Base-by-base conservation (phyloP, 2,113 vertebrate species). In the Lucifuga dentata region DNA sequence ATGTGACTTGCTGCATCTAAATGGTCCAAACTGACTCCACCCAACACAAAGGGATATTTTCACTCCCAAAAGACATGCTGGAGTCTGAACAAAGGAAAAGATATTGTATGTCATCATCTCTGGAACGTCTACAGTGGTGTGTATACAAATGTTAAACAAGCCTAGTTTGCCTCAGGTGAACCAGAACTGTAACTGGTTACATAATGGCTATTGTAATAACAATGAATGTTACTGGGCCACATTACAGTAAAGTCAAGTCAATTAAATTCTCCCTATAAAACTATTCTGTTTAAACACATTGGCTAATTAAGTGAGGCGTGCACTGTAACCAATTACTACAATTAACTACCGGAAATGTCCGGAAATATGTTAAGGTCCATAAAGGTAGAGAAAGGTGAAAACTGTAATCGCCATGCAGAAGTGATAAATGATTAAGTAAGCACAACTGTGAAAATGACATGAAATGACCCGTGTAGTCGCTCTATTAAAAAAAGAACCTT, bases 171-270 rank as follows among this genome's bases (percentile, higher is more conserved):
- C 65, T 67, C 63, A 40, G 83, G 68, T 72, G 68, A 26, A 64
- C 35, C 36, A 5, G 44, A 16, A 35, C 16, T 60, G 32, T 26
- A 67, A 78, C 75, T 68, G 76, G 70, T 82, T 73, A 65, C 5
- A 62, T 46, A 53, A 60, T 32, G 35, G 48, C 58, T 70, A 50
- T 81, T 88, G 80, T 85, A 73, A 43, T 8, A 74, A 69, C 43
- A 78, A 73, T 40, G 76, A 81, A 74, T 49, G 72, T 56, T 58
- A 69, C 38, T 26, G 15, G 62, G 51, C 24, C 38, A 7, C 41
- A 63, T 71, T 56, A 64, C 45, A 73, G 51, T 58, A 26, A 63
- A 49, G 45, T 72, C 52, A 43, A 26, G 16, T 46, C 40, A 52
- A 38, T 57, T 5, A 57, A 46, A 19, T 76, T 57, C 40, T 59